Evolutionary conservation across 1,140 invertebrate genomes (phyloP), one percentile per base, ranked within the genome.

Genomic region (Tribolium madens): DNA sequence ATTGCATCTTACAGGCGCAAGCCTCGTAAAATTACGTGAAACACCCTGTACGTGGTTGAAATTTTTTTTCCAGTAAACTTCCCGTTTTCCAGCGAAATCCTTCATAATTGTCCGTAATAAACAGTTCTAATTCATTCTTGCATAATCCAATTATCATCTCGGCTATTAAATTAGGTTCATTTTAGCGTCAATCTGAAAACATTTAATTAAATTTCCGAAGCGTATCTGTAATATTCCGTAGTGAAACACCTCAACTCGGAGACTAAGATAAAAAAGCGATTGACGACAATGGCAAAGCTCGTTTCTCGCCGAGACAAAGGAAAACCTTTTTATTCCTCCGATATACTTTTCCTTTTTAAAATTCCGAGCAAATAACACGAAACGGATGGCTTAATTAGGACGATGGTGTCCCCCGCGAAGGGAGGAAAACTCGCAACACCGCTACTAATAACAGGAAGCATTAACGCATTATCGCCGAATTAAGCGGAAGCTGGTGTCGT

Each of bases 381-480:
- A 64, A 33, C 21, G 21, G 57, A 64, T 64, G 57, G 14, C 21
- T 64, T 64, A 64, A 64, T 64, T 64, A 64, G 57, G 14, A 26
- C 57, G 57, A 64, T 64, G 26, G 26, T 33, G 26, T 26, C 21
- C 21, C 3, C 21, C 7, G 10, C 21, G 6, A 36, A 64, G 10
- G 57, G 26, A 12, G 10, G n/a, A 64, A 64, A 64, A 64, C 31
- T 12, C 57, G 12, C 57, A 26, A 26, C 21, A 26, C 21, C 21
- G 21, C 21, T 26, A 64, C 57, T 64, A 64, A 64, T 64, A 64
- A 64, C 57, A 64, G 57, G 57, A 64, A 64, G 57, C 57, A 64
- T 64, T 64, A 64, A 64, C 57, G 57, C 57, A 64, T 64, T 64
- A 64, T 64, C 57, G 57, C 26, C 57, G 57, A 64, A 64, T 64